Evolutionary conservation across 1,140 invertebrate species (phyloP).

Genomic region (Aleiodes sp.): DNA sequence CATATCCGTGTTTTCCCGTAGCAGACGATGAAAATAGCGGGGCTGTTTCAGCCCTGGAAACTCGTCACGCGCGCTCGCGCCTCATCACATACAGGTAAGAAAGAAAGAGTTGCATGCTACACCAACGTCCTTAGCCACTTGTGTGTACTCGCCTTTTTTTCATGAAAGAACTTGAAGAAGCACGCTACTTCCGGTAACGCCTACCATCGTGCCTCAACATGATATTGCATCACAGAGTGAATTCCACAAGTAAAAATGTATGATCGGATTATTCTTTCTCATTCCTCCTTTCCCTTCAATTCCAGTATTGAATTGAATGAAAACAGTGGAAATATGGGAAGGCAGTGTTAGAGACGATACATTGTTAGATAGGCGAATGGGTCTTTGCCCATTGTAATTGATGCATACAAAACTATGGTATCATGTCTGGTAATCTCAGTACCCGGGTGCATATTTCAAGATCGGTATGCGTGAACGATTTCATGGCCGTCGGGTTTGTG

Average conservation of each 20-base stretch:
- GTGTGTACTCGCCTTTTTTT: neutral
- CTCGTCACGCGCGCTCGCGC: constrained; percentile 10
- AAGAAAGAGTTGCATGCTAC: neutral
- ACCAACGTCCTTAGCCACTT: neutral
- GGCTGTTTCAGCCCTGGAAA: constrained; percentile 41
- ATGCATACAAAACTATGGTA: constrained; percentile 50
- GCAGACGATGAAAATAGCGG: constrained; percentile 38
- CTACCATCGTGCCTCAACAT: constrained; percentile 11
- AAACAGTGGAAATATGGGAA: too few species aligned
- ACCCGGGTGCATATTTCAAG: constrained; percentile 60
- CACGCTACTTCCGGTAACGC: constrained; percentile 26
- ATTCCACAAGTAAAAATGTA: neutral
- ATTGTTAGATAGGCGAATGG: too few species aligned
- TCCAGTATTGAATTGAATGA: too few species aligned
- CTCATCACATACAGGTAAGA: neutral
- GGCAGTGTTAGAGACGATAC: too few species aligned
- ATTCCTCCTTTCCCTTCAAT: too few species aligned
- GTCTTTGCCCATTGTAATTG: too few species aligned
- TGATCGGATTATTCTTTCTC: neutral
- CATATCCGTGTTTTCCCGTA: constrained; percentile 18
- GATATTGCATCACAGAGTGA: neutral
- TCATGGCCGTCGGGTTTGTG: constrained; percentile 62
- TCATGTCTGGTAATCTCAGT: constrained; percentile 20
- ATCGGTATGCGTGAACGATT: constrained; percentile 64
- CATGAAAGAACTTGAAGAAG: neutral